Base-by-base conservation (phyloP, 2,888 invertebrate species). In the Itoplectis maculator region DNA sequence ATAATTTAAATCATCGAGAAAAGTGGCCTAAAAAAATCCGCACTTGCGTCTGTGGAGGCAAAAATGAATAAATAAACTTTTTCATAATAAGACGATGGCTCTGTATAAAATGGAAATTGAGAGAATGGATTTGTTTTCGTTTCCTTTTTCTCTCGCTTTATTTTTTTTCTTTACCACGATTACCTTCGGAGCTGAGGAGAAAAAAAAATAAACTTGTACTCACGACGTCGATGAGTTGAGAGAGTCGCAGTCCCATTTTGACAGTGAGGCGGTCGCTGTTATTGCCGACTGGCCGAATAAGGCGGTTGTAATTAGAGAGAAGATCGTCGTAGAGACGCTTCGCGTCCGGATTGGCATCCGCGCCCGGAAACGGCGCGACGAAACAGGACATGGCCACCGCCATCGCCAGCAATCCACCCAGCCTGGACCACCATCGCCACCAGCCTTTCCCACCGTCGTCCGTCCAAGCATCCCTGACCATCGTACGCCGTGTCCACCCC, bases 271-370 rank as follows among this genome's bases (percentile, higher is more conserved):
- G 96, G 94, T 98, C 98, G 87, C 97, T 97, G 94, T 97, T 98
- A 94, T 98, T 98, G 91, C 97, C 97, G 88, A 98, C 98, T 86
- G 98, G 98, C 92, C 98, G 95, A 92, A 98, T 98, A 93, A 98
- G 96, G 91, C 98, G 96, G 94, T 99, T 99, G 95, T 99, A 99
- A 94, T 98, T 97, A 90, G 97, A 97, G 91, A 99, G 95, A 88
- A 99, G 95, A 94, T 98, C 98, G 95, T 99, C 98, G 95, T 98
- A 98, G 90, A 98, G 96, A 93, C 98, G 96, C 94, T 98, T 97
- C 91, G 98, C 97, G 93, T 98, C 98, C 93, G 97, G 97, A 95
- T 98, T 98, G 94, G 96, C 96, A 94, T 94, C 94, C 94, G 95
- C 96, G 93, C 89, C 90, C 89, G 92, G 92, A 87, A 92, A 89